Conservation (phyloP, 1,140 invertebrate species). For the Bradynema listronoti region DNA sequence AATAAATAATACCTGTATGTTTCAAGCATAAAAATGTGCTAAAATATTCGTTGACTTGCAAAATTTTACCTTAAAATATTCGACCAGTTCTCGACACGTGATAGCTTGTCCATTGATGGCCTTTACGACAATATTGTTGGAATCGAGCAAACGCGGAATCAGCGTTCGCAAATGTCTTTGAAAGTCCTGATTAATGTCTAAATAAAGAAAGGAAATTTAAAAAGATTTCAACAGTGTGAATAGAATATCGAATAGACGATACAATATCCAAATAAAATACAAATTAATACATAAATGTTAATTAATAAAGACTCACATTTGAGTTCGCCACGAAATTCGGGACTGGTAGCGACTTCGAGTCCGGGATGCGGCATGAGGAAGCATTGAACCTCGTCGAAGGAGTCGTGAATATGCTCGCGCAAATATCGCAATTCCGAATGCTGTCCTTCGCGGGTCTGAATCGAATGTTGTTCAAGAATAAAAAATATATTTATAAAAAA, state of each 20-base stretch:
- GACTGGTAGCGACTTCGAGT: slow-evolving; percentile 85
- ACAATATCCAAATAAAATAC: slow-evolving; percentile 19
- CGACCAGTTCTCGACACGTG: slow-evolving; percentile 79
- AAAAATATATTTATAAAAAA: no score
- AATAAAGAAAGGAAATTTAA: no score
- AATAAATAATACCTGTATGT: slow-evolving; percentile 9
- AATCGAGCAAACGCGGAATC: slow-evolving; percentile 78
- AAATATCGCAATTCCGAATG: slow-evolving; percentile 88
- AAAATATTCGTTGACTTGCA: no score
- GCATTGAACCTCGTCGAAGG: slow-evolving; percentile 88
- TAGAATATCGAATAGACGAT: no score
- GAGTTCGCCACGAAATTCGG: slow-evolving; percentile 79
- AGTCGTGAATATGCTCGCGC: slow-evolving; percentile 82
- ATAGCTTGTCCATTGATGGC: slow-evolving; percentile 88
- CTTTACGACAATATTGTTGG: slow-evolving; percentile 85
- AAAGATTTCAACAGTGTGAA: no score
- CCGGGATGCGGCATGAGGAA: slow-evolving; percentile 98
- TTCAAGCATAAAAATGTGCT: not conserved
- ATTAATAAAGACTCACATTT: slow-evolving; percentile 6
- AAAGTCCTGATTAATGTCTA: slow-evolving; percentile 88
- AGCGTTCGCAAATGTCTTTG: slow-evolving; percentile 75
- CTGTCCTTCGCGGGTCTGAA: slow-evolving; percentile 67
- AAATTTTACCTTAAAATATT: slow-evolving; percentile 82
- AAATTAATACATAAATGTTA: slow-evolving; percentile 6
- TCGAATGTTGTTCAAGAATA: not conserved